Percentiles rank a stretch among this genome's conserved stretches.
Conservation (phyloP, 2,113 vertebrate species). For the Fukomys damarensis region DNA sequence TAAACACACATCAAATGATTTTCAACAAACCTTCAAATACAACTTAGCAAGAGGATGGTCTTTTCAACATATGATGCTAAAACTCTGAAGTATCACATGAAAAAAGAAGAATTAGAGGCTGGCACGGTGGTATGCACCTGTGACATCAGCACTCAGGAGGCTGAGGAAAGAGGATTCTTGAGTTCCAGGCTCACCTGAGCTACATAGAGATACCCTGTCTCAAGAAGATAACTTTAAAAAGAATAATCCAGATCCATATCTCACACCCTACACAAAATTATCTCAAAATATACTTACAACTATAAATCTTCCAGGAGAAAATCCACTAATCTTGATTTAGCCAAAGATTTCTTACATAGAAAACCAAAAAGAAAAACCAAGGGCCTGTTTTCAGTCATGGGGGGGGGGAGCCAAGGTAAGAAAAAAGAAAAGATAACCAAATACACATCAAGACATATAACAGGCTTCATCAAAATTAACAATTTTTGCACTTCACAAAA, state of each 20-base stretch:
- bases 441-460: not conserved
- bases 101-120: not conserved
- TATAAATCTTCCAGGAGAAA: not conserved
- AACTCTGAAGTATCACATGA: not conserved
- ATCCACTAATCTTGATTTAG: not conserved
- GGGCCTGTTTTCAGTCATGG: not conserved
- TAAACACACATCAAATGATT: not conserved
- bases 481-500: not conserved
- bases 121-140: not conserved
- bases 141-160: not conserved
- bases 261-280: not conserved
- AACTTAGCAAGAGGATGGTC: not conserved
- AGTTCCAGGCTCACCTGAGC: not conserved
- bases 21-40: not conserved
- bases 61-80: not conserved
- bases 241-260: not conserved
- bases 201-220: not conserved
- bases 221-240: not conserved
- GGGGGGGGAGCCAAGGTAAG: not conserved
- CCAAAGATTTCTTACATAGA: constrained; percentile 3
- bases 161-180: not conserved
- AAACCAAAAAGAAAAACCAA: not conserved
- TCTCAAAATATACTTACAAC: not conserved
- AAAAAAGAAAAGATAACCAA: not conserved
- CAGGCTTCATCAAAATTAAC: not conserved